Evolutionary conservation across 2,113 vertebrate species (phyloP).

Genomic region (Falco punctatus): DNA sequence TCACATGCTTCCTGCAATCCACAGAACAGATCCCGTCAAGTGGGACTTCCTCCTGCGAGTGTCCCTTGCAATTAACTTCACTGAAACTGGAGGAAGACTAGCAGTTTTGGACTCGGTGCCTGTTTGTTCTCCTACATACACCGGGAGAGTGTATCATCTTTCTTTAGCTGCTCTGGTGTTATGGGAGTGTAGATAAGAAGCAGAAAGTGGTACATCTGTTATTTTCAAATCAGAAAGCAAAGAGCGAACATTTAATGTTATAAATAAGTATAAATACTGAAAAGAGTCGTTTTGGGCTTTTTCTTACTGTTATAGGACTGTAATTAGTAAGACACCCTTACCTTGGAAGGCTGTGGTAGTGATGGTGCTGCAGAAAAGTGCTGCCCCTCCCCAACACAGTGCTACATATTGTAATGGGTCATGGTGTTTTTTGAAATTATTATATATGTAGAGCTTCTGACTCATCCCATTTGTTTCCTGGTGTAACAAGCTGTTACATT

Average conservation of each 20-base stretch:
- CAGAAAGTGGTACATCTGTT: not conserved
- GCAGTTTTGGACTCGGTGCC: rapidly evolving
- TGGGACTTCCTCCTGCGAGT: not conserved
- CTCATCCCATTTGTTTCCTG: not conserved
- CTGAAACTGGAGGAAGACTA: not conserved
- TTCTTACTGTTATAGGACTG: not conserved
- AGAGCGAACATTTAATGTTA: not conserved
- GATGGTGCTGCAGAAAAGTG: not conserved
- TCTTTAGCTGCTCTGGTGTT: not conserved
- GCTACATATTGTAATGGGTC: not conserved
- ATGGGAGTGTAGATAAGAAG: not conserved
- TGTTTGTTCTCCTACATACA: rapidly evolving
- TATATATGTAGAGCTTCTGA: not conserved
- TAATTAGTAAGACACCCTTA: not conserved
- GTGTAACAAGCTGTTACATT: not conserved
- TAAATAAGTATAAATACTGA: not conserved
- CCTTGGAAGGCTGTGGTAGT: not conserved
- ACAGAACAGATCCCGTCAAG: rapidly evolving
- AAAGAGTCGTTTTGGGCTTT: not conserved
- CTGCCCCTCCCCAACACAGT: not conserved
- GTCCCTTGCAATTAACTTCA: not conserved
- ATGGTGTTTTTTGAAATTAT: not conserved
- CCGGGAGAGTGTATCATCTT: not conserved
- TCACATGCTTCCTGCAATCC: not conserved
- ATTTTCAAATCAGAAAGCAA: not conserved